Evolutionary conservation across 2,888 invertebrate genomes (phyloP).

Genomic region (Automeris io): DNA sequence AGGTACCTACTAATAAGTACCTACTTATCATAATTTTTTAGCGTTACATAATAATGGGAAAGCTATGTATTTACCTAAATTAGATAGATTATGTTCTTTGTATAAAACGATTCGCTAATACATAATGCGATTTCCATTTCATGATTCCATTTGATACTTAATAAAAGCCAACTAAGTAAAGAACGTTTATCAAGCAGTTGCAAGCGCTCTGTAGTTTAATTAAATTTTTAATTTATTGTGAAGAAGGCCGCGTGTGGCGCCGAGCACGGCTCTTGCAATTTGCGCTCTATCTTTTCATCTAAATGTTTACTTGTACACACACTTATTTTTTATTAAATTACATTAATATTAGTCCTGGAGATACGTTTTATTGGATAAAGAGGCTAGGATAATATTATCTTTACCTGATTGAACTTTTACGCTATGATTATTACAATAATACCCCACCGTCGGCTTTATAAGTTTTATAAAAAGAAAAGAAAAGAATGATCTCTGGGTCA

Average conservation of each 20-base stretch:
- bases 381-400: too few species aligned
- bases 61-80: too few species aligned
- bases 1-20: too few species aligned
- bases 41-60: too few species aligned
- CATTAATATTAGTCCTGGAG: not conserved
- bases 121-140: slow-evolving; percentile 5
- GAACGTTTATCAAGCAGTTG: slow-evolving; percentile 61
- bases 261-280: slow-evolving; percentile 34
- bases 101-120: not conserved
- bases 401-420: too few species aligned
- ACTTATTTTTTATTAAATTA: slow-evolving; percentile 3
- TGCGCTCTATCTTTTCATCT: slow-evolving; percentile 31
- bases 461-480: too few species aligned
- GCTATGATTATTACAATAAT: too few species aligned
- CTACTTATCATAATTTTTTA: too few species aligned
- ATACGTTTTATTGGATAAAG: not conserved
- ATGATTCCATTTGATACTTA: slow-evolving; percentile 25
- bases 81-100: too few species aligned
- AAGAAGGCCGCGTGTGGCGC: slow-evolving; percentile 45
- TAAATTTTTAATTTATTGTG: slow-evolving; percentile 69
- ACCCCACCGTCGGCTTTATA: too few species aligned
- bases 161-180: slow-evolving; percentile 45
- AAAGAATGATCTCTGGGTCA: too few species aligned
- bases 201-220: slow-evolving; percentile 61
- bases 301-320: slow-evolving; percentile 1